Conservation (phyloP, 2,113 vertebrate species). For the Formicarius rufipectus region DNA sequence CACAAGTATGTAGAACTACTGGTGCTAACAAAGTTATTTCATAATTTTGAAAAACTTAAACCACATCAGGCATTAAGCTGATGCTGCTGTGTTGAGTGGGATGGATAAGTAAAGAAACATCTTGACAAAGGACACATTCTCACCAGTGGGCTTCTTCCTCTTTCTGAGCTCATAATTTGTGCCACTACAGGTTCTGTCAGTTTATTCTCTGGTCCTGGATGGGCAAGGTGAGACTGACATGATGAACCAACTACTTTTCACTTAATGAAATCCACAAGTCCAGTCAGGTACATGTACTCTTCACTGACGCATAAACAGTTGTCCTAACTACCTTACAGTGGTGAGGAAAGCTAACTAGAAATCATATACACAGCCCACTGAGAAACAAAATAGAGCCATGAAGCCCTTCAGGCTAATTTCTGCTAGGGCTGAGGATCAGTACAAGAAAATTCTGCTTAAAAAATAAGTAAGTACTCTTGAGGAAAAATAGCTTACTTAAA, state of each 20-base stretch:
- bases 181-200: neutral
- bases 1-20: neutral
- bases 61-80: neutral
- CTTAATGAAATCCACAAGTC: neutral
- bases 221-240: neutral
- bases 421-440: neutral
- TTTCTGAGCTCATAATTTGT: neutral
- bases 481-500: conserved; percentile 30
- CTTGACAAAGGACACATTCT: neutral
- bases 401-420: neutral
- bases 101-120: neutral
- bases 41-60: neutral
- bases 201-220: neutral
- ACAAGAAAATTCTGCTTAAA: neutral
- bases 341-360: neutral
- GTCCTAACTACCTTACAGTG: neutral
- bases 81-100: neutral
- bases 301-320: neutral
- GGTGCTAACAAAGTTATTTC: neutral
- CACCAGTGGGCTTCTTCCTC: neutral
- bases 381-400: neutral
- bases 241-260: neutral
- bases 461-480: neutral
- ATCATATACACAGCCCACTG: neutral
- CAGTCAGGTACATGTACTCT: neutral